Conservation (phyloP, 2,797 vertebrate genomes). For the Harpagifer antarcticus region DNA sequence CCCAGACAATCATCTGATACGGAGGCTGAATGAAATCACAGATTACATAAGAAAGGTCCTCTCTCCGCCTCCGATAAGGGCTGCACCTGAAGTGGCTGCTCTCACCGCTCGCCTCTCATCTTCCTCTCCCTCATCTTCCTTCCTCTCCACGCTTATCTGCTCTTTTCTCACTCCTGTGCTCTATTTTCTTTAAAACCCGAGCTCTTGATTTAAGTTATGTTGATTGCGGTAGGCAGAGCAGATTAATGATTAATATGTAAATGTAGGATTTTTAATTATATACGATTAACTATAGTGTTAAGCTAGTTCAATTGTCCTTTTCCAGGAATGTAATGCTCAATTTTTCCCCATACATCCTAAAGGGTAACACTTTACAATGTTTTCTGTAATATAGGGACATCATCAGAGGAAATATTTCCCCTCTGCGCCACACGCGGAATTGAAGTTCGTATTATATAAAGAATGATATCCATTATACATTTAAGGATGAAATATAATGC, state of each 20-base stretch:
- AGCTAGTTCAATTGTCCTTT: conserved; percentile 61
- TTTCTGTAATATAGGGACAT: conserved; percentile 73
- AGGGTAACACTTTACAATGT: no score
- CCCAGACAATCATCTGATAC: conserved; percentile 89
- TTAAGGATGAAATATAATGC: conserved; percentile 85
- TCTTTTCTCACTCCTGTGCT: conserved; percentile 54
- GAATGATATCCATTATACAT: conserved; percentile 87
- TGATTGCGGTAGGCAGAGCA: conserved; percentile 66
- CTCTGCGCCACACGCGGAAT: conserved; percentile 66
- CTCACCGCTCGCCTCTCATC: conserved; percentile 69
- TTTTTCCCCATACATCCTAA: conserved; percentile 47
- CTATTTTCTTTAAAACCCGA: conserved; percentile 65
- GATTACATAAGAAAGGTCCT: conserved; percentile 90
- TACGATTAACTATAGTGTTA: conserved; percentile 76
- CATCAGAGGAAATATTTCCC: conserved; percentile 76
- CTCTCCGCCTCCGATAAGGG: conserved; percentile 80
- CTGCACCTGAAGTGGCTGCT: conserved; percentile 84
- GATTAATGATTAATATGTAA: conserved; percentile 81
- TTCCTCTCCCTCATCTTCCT: conserved; percentile 65
- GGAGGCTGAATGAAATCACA: conserved; percentile 86
- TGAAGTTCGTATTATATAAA: conserved; percentile 85
- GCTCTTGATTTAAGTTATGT: conserved; percentile 83
- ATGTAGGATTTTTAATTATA: conserved; percentile 85
- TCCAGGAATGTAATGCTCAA: conserved; percentile 54
- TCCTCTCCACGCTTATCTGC: conserved; percentile 70